A percentile compares a stretch with the other conserved stretches of the same genome.
These are phyloP conservation scores for Lymantria monacha DNA, from an alignment of 2,888 invertebrate genomes.

Conservation along the genomic window DNA sequence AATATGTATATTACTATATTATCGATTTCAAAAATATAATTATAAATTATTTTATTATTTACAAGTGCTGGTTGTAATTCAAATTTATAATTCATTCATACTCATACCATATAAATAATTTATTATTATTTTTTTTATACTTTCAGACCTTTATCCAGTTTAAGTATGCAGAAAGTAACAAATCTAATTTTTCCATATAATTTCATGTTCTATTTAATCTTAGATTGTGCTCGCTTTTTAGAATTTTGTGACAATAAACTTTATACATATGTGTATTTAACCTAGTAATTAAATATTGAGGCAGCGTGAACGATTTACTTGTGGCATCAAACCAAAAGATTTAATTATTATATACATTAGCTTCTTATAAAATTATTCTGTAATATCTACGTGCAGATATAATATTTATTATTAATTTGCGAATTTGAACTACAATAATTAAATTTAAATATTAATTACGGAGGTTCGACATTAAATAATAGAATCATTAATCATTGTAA, in stretches of 20 bases:
- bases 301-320: too few species aligned
- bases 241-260: too few species aligned
- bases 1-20: constrained; percentile 34
- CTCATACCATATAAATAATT: background rate
- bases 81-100: constrained; percentile 9
- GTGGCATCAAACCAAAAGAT: too few species aligned
- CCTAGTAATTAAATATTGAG: too few species aligned
- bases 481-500: background rate
- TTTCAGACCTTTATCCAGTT: background rate
- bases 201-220: too few species aligned
- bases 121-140: background rate
- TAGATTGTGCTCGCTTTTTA: too few species aligned
- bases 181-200: background rate
- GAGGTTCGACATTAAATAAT: background rate
- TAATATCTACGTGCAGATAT: background rate
- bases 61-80: constrained; percentile 13
- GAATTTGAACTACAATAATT: background rate
- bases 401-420: background rate
- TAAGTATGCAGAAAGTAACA: background rate
- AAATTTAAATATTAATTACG: background rate
- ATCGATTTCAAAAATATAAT: constrained; percentile 19
- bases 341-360: too few species aligned
- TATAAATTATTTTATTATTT: constrained; percentile 14
- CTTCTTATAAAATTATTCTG: too few species aligned
- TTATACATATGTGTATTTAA: too few species aligned